A percentile compares a stretch with the other conserved stretches of the same genome.
These are phyloP conservation scores for Euwallacea fornicatus DNA, from an alignment of 1,140 invertebrate species.

Conservation along the genomic window DNA sequence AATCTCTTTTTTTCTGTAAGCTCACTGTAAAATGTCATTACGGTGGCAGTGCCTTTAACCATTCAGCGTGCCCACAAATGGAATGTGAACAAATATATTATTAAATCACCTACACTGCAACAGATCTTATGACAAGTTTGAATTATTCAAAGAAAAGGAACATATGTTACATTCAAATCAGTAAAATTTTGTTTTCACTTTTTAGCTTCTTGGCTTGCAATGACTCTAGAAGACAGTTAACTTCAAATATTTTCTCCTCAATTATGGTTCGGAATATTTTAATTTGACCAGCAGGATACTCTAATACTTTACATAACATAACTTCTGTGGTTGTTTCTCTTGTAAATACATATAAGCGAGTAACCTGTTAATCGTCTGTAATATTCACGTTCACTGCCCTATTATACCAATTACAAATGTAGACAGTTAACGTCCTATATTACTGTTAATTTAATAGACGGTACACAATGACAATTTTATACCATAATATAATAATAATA, in stretches of 20 bases:
- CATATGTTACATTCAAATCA: constrained; percentile 19
- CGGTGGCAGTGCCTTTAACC: too few species aligned
- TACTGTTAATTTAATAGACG: background rate
- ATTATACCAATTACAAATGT: background rate
- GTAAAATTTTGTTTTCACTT: constrained; percentile 10
- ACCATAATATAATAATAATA: background rate
- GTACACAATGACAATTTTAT: constrained; percentile 1
- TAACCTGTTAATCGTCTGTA: background rate
- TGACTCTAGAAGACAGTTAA: background rate
- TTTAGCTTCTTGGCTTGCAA: constrained; percentile 9
- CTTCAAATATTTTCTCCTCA: background rate
- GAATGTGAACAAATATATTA: too few species aligned
- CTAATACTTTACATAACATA: background rate
- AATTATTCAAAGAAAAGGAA: constrained; percentile 16
- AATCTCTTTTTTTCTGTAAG: background rate
- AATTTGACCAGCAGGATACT: background rate
- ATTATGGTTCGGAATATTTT: background rate
- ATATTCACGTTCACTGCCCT: background rate
- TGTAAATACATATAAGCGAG: background rate
- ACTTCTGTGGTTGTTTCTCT: background rate
- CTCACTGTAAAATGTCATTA: too few species aligned
- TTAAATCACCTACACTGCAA: too few species aligned
- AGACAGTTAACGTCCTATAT: constrained; percentile 1
- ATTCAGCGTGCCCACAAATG: too few species aligned
- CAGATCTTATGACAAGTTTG: constrained; percentile 21